Evolutionary conservation across 2,113 vertebrate genomes (phyloP).

Genomic region (Rhinogobius similis): DNA sequence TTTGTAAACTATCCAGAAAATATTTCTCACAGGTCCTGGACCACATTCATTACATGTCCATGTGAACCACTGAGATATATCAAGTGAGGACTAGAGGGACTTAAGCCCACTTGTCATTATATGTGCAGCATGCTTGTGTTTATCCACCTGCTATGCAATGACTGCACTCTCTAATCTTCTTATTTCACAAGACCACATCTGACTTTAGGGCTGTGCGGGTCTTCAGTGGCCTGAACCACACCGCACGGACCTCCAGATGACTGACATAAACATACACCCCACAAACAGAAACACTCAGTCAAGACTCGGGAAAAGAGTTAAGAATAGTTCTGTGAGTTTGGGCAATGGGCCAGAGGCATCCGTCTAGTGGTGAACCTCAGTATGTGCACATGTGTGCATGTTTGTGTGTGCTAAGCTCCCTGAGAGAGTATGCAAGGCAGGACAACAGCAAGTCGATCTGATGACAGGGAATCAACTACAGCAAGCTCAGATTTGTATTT

Average conservation of each 20-base stretch:
- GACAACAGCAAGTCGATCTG: slow-evolving; percentile 21
- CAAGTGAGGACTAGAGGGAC: slow-evolving; percentile 1
- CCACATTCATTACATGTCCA: neutral
- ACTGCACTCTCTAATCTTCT: slow-evolving; percentile 65
- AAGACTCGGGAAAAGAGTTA: slow-evolving; percentile 48
- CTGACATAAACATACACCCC: slow-evolving; percentile 46
- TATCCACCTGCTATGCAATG: slow-evolving; percentile 73
- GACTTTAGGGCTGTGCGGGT: slow-evolving; percentile 61
- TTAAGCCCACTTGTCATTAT: slow-evolving; percentile 37
- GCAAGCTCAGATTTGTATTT: too few relatives aligned
- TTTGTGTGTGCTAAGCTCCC: slow-evolving; percentile 43
- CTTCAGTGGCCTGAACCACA: slow-evolving; percentile 50
- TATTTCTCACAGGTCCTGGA: slow-evolving; percentile 21
- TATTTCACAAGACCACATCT: slow-evolving; percentile 59
- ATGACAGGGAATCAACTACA: slow-evolving; percentile 5
- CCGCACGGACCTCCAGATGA: slow-evolving; percentile 68
- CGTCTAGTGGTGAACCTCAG: slow-evolving; percentile 58
- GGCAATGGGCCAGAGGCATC: slow-evolving; percentile 57
- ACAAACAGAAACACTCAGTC: slow-evolving; percentile 26
- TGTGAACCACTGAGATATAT: slow-evolving; percentile 9
- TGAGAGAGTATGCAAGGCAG: slow-evolving; percentile 48
- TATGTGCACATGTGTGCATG: slow-evolving; percentile 23
- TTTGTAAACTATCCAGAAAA: slow-evolving; percentile 25
- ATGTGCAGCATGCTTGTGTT: slow-evolving; percentile 49
- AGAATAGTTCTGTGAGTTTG: slow-evolving; percentile 60